These are phyloP conservation scores for Haemorhous mexicanus DNA, from an alignment of 2,113 vertebrate genomes.

Conservation along the genomic window DNA sequence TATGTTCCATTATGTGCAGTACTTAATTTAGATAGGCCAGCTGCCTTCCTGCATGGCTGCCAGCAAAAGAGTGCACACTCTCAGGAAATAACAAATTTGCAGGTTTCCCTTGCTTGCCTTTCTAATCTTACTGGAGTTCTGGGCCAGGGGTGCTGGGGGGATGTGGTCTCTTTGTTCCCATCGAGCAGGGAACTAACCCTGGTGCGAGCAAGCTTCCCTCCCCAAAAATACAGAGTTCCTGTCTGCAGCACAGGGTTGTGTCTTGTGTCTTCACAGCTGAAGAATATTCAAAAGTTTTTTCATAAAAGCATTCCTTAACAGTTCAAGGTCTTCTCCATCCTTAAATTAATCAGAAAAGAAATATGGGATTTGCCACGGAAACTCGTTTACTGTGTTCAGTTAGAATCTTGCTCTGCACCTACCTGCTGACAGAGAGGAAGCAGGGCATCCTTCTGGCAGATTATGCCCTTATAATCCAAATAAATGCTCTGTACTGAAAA, in stretches of 20 bases:
- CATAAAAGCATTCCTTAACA: background rate
- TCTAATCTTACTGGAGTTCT: background rate
- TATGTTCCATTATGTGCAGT: background rate
- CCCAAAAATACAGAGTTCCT: background rate
- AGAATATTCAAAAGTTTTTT: background rate
- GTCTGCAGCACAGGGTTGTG: background rate
- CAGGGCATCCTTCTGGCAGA: background rate
- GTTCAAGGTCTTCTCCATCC: background rate
- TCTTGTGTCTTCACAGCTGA: background rate
- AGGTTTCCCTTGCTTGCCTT: background rate
- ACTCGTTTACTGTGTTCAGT: background rate
- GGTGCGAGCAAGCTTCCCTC: background rate
- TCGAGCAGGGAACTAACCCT: background rate
- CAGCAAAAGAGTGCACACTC: background rate
- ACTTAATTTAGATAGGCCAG: slow-evolving; percentile 31
- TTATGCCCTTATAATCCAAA: background rate
- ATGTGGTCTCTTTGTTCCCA: background rate
- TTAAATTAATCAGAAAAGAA: background rate
- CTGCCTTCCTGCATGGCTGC: background rate
- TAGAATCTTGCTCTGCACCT: background rate
- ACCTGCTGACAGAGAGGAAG: background rate
- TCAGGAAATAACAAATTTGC: background rate
- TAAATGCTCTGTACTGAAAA: background rate
- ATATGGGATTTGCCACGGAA: background rate
- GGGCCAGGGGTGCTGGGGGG: background rate